Base-by-base conservation (phyloP, 2,113 vertebrate genomes). In the Dromaius novaehollandiae region DNA sequence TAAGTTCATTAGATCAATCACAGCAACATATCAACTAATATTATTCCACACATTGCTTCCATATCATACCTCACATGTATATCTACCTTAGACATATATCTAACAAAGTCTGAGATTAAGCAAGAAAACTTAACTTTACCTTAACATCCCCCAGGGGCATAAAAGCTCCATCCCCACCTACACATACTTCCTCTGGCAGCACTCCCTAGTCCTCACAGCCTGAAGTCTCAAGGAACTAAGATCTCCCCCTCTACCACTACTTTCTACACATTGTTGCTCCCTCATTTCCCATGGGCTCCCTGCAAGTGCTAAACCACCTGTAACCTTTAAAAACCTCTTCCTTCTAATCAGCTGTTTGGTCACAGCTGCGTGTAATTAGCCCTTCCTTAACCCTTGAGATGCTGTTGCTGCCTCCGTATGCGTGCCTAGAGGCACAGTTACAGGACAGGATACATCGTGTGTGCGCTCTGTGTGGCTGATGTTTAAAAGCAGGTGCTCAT, bases 401-500 rank as follows among this genome's bases (percentile, higher is more conserved):
- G 11, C 12, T 63, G 18, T 13, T 70, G 14, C 4, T 64, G 4
- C 40, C 3, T 4, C 5, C 42, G 4, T 22, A 22, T 38, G 15
- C 30, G 28, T 18, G 6, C 14, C 30, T 2, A 51, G 44, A 53
- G 11, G 2, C 2, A 50, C 2, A 2, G 22, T 42, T 42, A 60
- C 3, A 48, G 6, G 12, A 71, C 8, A 76, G 8, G 5, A 63
- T 11, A 53, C 0, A 0, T 60, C 38, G 38, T 48, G 3, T 30
- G 21, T 53, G 56, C 68, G 7, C 14, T 75, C 75, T 71, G 34
- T 26, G 53, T 13, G 25, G 19, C 34, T 66, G n/a, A 16, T 21
- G 40, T 68, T 34, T 58, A 58, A 75, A 68, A 14, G 26, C 44
- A 71, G 73, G 44, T 7, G 3, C 3, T 85, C 68, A 17, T 75